These are phyloP conservation scores for Platyura marginata DNA, from an alignment of 1,140 invertebrate species.

Conservation along the genomic window DNA sequence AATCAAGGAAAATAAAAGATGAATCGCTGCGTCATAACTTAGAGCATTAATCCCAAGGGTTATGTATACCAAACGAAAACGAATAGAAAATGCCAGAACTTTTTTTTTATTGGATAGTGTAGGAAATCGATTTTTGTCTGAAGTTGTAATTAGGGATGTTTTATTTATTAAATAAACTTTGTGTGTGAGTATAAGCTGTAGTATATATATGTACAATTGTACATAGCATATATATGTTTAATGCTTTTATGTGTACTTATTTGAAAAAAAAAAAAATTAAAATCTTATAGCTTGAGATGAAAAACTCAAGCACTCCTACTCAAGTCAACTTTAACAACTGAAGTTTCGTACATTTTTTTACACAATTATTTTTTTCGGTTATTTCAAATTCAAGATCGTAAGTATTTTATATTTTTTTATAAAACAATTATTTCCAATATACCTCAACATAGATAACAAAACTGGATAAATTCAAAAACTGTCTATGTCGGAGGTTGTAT, in stretches of 20 bases:
- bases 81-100: not conserved
- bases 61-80: not conserved
- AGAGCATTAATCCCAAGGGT: not conserved
- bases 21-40: not conserved
- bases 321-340: too few species aligned
- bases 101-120: not conserved
- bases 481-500: too few species aligned
- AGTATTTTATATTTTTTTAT: too few species aligned
- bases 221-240: not conserved
- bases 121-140: not conserved
- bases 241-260: not conserved
- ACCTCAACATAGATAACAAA: too few species aligned
- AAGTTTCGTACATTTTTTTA: too few species aligned
- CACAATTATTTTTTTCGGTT: too few species aligned
- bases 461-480: too few species aligned
- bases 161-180: not conserved
- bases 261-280: not conserved
- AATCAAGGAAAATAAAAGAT: not conserved
- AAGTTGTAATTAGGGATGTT: not conserved
- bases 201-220: too few species aligned
- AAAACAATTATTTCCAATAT: too few species aligned
- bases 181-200: too few species aligned
- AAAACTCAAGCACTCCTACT: too few species aligned
- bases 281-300: not conserved
- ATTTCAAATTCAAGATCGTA: too few species aligned